These are phyloP conservation scores for Deroptyus accipitrinus DNA, from an alignment of 2,113 vertebrate species.

Conservation along the genomic window DNA sequence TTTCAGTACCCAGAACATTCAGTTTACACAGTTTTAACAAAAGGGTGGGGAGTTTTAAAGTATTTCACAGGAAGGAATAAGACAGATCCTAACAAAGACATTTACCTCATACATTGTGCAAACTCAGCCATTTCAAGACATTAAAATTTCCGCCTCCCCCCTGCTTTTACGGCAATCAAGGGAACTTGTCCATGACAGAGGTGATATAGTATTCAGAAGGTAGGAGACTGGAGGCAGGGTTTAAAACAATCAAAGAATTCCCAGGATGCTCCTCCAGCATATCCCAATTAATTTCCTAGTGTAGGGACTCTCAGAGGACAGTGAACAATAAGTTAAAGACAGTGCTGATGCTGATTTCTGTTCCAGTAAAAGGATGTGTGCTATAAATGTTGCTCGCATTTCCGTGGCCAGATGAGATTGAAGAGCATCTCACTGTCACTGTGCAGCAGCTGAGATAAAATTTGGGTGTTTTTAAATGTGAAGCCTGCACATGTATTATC, in stretches of 20 bases:
- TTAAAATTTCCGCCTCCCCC: background rate
- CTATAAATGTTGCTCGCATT: background rate
- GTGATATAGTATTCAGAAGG: background rate
- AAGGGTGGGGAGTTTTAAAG: background rate
- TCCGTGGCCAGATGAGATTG: background rate
- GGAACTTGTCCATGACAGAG: background rate
- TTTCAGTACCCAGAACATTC: background rate
- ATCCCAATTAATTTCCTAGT: slow-evolving; percentile 16
- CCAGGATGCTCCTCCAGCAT: background rate
- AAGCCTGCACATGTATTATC: background rate
- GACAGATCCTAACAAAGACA: background rate
- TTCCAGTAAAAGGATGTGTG: background rate
- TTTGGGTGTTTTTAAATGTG: background rate
- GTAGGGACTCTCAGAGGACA: background rate
- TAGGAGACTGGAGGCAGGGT: background rate
- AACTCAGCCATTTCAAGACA: background rate
- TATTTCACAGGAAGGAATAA: background rate
- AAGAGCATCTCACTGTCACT: background rate
- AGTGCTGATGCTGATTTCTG: background rate
- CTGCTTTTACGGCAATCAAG: background rate
- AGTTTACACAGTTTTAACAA: background rate
- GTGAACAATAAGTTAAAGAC: background rate
- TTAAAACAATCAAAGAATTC: slow-evolving; percentile 25
- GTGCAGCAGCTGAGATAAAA: slow-evolving; percentile 1
- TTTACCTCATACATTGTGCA: background rate